These are phyloP conservation scores for Cylloceria caligata DNA, from an alignment of 2,888 invertebrate species.

Conservation along the genomic window DNA sequence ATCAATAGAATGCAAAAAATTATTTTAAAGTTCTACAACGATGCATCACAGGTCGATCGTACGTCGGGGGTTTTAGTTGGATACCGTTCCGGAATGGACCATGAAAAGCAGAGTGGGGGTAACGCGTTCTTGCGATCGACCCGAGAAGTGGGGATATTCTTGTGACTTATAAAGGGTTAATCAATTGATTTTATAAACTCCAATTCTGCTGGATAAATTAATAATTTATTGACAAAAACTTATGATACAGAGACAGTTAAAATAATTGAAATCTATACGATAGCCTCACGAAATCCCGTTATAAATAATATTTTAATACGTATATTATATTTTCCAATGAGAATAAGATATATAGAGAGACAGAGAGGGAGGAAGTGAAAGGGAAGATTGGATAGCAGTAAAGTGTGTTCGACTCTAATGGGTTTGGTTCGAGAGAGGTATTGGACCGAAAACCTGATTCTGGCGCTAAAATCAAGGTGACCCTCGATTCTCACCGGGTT, in stretches of 20 bases:
- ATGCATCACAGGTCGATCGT: too few species aligned
- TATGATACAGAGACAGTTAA: not conserved
- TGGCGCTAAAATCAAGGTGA: slow-evolving; percentile 68
- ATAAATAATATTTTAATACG: slow-evolving; percentile 20
- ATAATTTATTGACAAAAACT: too few species aligned
- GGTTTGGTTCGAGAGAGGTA: slow-evolving; percentile 62
- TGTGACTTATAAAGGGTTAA: too few species aligned
- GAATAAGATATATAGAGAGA: not conserved
- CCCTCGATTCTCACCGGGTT: slow-evolving; percentile 58
- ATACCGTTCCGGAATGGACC: too few species aligned
- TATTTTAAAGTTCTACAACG: too few species aligned
- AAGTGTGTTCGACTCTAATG: slow-evolving; percentile 60
- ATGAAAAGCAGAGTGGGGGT: too few species aligned
- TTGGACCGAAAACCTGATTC: slow-evolving; percentile 69
- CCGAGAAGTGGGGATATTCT: too few species aligned
- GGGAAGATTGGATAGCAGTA: not conserved
- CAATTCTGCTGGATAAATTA: not conserved
- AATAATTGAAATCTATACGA: slow-evolving; percentile 4
- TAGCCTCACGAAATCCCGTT: not conserved
- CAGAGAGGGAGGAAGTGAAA: not conserved
- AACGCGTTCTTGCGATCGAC: too few species aligned
- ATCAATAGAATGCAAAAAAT: slow-evolving; percentile 5
- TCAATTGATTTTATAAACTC: too few species aligned
- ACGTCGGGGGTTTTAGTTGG: too few species aligned
- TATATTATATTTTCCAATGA: slow-evolving; percentile 12